phyloP scores from a whole-genome alignment of 2,113 vertebrate genomes.

The Epinephelus lanceolatus region DNA sequence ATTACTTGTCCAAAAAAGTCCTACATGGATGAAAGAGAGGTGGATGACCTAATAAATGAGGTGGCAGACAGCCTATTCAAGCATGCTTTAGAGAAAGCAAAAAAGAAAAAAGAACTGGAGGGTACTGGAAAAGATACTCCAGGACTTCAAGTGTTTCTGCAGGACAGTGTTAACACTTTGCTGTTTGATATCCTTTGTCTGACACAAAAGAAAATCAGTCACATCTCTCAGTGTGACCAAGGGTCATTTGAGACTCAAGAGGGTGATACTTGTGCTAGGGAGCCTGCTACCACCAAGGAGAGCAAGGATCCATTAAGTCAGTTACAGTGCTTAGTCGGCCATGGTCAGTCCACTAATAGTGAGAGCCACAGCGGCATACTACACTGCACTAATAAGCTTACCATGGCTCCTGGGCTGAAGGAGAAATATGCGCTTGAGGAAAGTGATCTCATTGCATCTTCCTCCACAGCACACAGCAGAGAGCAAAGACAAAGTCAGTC shows the following conservation, averaged over 20 bases:
- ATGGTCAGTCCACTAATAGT: conserved; percentile 55
- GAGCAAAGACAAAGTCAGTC: conserved; percentile 73
- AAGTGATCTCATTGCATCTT: conserved; percentile 45
- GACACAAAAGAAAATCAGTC: conserved; percentile 91
- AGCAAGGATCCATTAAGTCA: conserved; percentile 71
- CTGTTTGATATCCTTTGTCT: conserved; percentile 90
- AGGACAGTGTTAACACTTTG: conserved; percentile 88
- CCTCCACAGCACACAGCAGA: conserved; percentile 50
- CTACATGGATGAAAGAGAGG: conserved; percentile 80
- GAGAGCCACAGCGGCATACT: conserved; percentile 55
- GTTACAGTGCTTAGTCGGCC: conserved; percentile 63
- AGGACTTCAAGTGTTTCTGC: conserved; percentile 83
- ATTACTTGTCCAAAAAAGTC: conserved; percentile 84
- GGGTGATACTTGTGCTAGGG: conserved; percentile 43
- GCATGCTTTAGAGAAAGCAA: conserved; percentile 90
- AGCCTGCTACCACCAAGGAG: conserved; percentile 55
- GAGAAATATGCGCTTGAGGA: conserved; percentile 68
- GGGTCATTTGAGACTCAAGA: conserved; percentile 63
- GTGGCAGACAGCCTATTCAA: conserved; percentile 91
- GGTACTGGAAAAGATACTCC: conserved; percentile 73
- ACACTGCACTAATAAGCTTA: conserved; percentile 64
- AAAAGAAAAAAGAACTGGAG: conserved; percentile 82
- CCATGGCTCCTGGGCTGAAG: conserved; percentile 52
- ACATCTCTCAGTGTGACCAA: conserved; percentile 81
- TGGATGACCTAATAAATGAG: conserved; percentile 90